A percentile compares a stretch with the other conserved stretches of the same genome.
These are phyloP conservation scores for Sciurus niger DNA, from an alignment of 2,113 vertebrate genomes.

Conservation along the genomic window DNA sequence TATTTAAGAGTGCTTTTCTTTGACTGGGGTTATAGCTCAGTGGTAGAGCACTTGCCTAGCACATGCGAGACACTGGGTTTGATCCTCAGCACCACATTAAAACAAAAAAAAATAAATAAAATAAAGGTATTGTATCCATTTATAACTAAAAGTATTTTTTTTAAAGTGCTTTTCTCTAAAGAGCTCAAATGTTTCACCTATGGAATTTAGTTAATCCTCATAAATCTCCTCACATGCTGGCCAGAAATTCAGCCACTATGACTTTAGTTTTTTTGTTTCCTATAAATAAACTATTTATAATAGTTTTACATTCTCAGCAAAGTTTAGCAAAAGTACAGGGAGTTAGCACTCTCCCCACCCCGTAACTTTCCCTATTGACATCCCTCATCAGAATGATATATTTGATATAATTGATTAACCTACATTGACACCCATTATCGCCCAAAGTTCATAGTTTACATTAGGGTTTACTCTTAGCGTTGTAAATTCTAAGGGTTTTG, in stretches of 20 bases:
- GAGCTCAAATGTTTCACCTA: background rate
- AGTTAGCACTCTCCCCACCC: background rate
- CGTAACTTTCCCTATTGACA: background rate
- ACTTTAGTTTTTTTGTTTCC: background rate
- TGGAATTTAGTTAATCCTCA: background rate
- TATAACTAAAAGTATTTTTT: no score
- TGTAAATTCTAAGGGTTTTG: background rate
- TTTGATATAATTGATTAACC: background rate
- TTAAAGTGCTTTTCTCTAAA: background rate
- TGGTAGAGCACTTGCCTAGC: no score
- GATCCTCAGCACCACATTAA: no score
- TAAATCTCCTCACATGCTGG: constrained; percentile 12
- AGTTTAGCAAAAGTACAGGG: background rate
- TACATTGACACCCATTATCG: background rate
- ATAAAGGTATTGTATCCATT: no score
- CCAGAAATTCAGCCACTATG: background rate
- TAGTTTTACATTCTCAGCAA: background rate
- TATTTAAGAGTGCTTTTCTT: background rate
- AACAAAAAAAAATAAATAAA: no score
- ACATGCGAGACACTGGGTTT: no score
- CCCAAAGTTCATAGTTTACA: background rate
- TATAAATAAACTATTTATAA: background rate
- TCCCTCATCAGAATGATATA: background rate
- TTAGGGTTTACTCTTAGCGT: background rate
- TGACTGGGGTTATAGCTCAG: no score